A percentile compares a stretch with the other conserved stretches of the same genome.
phyloP scores from a whole-genome alignment of 2,888 invertebrate genomes.

The Flexamia atlantica region DNA sequence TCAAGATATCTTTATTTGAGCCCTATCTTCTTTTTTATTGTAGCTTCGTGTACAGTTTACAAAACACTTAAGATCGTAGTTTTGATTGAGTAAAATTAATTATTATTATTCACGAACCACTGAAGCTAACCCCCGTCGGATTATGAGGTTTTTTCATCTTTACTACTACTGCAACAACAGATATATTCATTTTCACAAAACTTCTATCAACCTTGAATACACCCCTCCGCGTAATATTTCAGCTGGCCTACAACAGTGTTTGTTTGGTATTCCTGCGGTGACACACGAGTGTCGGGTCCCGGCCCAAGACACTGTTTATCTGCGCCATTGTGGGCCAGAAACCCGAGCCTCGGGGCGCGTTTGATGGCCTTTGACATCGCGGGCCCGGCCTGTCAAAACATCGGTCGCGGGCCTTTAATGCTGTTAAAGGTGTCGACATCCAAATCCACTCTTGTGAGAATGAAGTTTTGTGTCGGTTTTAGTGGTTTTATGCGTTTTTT shows the following conservation, averaged over 20 bases:
- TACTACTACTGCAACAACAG: too few species aligned
- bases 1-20: too few species aligned
- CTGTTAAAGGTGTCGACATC: slow-evolving; percentile 38
- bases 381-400: slow-evolving; percentile 40
- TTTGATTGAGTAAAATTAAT: too few species aligned
- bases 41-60: too few species aligned
- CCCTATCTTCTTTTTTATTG: too few species aligned
- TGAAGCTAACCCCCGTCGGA: too few species aligned
- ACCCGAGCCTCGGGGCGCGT: background rate
- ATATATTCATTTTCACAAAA: too few species aligned
- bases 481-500: background rate
- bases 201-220: too few species aligned
- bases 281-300: background rate
- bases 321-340: background rate
- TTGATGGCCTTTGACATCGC: background rate
- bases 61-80: too few species aligned
- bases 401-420: slow-evolving; percentile 33
- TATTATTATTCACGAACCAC: too few species aligned
- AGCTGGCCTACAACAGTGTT: background rate
- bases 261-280: slow-evolving; percentile 4
- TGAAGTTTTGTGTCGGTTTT: slow-evolving; percentile 5
- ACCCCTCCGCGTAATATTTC: background rate
- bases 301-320: slow-evolving; percentile 18
- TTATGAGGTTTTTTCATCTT: too few species aligned
- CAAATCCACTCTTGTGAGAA: slow-evolving; percentile 11